Base-by-base conservation (phyloP, 30 jellyfish, hydroid and myxozoan genomes). In the Aurelia aurita complex sp. Pacific region DNA sequence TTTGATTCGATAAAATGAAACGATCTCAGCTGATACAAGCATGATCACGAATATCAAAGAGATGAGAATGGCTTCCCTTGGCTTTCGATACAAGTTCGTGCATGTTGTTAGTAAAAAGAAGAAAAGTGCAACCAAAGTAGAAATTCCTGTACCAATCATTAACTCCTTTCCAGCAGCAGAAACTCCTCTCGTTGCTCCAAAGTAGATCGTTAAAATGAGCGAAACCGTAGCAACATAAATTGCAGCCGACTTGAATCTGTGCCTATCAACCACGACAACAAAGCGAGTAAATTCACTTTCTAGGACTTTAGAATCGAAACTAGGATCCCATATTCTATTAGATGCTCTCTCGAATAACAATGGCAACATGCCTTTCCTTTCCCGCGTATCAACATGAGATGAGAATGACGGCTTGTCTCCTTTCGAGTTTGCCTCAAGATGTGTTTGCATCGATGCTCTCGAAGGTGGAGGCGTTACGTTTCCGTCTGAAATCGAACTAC, bases 321-420 rank as follows among this genome's bases (percentile, higher is more conserved):
- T 69, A 10, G 99, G 97, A 17, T 96, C 92, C 96, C 97, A 91
- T 3, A 96, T 38, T 67, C 96, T 88, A 61, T 97, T 91, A 15
- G 99, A 95, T 51, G 99, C 99, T 81, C 99, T 80, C 54, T 95
- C 99, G 77, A 95, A 95, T 75, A 95, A 89, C 19, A 95, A 68
- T 18, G 99, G 99, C 18, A 95, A 69, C 46, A 95, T 64, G 36
- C 99, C 97, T 70, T 95, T 95, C 65, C 96, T 86, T 50, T 82
- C 97, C 33, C 98, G 67, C 13, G 89, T 86, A 73, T 95, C 98
- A 60, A 89, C 99, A 64, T 77, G 92, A 11, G 97, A 85, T 13
- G 98, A 88, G 66, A 94, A 94, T 8, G 98, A 94, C 18, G 98
- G 98, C 84, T 94, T 94, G 64, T 94, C 91, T 29, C 76, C 17